phyloP scores from a whole-genome alignment of 2,888 invertebrate genomes.

The Trichacis sp. region DNA sequence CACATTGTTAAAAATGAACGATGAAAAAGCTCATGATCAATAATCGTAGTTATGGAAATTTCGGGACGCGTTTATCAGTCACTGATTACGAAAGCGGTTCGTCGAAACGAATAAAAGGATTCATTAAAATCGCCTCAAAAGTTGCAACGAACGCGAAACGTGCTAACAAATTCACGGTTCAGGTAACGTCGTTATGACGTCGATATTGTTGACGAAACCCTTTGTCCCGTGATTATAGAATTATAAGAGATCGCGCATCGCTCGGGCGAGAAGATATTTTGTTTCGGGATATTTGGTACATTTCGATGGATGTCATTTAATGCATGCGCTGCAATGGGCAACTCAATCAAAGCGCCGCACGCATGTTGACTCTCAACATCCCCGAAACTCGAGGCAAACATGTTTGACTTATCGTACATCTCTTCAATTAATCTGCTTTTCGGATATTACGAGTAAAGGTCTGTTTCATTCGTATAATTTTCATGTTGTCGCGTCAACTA shows the following conservation, averaged over 20 bases:
- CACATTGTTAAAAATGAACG: too few relatives aligned
- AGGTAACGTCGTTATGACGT: conserved; percentile 7
- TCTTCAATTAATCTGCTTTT: neutral
- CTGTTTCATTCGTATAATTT: conserved; percentile 18
- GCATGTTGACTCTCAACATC: conserved; percentile 13
- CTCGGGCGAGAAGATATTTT: conserved; percentile 21
- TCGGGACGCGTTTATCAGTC: conserved; percentile 19
- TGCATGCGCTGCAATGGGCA: conserved; percentile 14
- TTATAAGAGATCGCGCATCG: conserved; percentile 16
- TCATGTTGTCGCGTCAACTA: conserved; percentile 8
- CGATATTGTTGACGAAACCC: conserved; percentile 23
- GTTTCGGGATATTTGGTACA: conserved; percentile 25
- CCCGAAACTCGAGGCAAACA: neutral
- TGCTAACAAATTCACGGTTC: conserved; percentile 16
- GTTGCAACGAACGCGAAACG: conserved; percentile 22
- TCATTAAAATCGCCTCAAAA: conserved; percentile 5
- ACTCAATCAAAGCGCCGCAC: conserved; percentile 19
- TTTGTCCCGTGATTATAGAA: conserved; percentile 20
- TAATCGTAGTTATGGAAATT: too few relatives aligned
- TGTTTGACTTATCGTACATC: neutral
- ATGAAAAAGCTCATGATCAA: too few relatives aligned
- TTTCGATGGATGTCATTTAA: conserved; percentile 25
- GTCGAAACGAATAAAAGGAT: conserved; percentile 12
- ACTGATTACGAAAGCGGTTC: conserved; percentile 24
- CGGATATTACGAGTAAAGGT: conserved; percentile 19